Evolutionary conservation across 1,140 invertebrate species (phyloP).

Genomic region (Aphaenogaster rudis): DNA sequence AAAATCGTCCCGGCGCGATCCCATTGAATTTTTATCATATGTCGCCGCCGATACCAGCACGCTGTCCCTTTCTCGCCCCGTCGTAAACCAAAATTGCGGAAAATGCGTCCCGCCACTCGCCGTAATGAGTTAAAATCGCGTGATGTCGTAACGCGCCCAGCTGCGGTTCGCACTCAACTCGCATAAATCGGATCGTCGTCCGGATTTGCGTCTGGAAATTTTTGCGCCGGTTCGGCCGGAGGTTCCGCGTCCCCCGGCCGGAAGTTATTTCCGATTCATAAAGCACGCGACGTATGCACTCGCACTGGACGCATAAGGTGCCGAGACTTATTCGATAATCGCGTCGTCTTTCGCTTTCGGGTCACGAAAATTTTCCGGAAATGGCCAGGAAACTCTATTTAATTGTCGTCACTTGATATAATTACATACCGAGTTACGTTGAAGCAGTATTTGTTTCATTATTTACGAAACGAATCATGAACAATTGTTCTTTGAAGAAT

Average conservation of each 20-base stretch:
- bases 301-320: neutral
- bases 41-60: slow-evolving; percentile 10
- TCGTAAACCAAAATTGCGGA: slow-evolving; percentile 4
- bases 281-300: neutral
- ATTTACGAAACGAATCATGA: neutral
- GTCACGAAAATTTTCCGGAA: neutral
- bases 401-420: slow-evolving; percentile 11
- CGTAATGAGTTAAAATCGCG: slow-evolving; percentile 50
- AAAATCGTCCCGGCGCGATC: slow-evolving; percentile 64
- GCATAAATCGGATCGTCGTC: slow-evolving; percentile 10
- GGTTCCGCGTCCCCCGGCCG: neutral
- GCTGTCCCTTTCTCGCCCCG: neutral
- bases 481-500: neutral
- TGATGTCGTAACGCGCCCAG: neutral
- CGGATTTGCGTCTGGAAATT: slow-evolving; percentile 4
- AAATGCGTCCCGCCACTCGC: slow-evolving; percentile 9
- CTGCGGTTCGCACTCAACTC: slow-evolving; percentile 27
- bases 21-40: slow-evolving; percentile 74
- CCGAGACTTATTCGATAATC: neutral
- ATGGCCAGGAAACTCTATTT: neutral
- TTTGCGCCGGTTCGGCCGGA: neutral
- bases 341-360: neutral
- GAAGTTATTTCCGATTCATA: slow-evolving; percentile 35
- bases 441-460: neutral
- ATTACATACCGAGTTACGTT: neutral